phyloP scores from a whole-genome alignment of 1,140 invertebrate species.

The Procambarus virginalis region DNA sequence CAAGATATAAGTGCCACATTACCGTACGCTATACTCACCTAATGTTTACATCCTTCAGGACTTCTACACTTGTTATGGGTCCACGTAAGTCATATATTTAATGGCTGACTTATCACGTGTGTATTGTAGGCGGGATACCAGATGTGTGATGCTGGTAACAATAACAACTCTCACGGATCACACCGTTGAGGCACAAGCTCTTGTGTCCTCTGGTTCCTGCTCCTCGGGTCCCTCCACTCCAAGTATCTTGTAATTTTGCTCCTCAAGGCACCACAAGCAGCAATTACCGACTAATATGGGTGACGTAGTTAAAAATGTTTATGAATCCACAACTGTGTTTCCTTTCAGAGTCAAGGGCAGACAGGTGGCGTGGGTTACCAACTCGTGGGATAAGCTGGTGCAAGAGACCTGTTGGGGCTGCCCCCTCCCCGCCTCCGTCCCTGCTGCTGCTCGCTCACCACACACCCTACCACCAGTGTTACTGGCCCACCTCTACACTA shows the following conservation, averaged over 20 bases:
- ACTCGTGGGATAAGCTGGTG: slow-evolving; percentile 36
- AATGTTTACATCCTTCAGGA: slow-evolving; percentile 20
- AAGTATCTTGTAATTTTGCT: too few relatives aligned
- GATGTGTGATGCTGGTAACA: slow-evolving; percentile 5
- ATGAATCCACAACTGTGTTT: slow-evolving; percentile 19
- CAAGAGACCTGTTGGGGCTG: background rate
- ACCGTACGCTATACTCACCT: background rate
- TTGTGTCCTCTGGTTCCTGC: too few relatives aligned
- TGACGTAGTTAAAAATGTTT: background rate
- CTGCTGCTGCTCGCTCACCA: background rate
- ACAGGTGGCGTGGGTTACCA: slow-evolving; percentile 46
- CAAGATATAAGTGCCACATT: background rate
- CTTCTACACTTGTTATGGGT: background rate
- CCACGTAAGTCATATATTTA: background rate
- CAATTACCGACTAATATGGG: too few relatives aligned
- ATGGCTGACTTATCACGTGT: slow-evolving; percentile 25
- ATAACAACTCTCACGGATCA: background rate
- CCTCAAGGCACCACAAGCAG: too few relatives aligned
- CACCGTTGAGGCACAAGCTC: too few relatives aligned
- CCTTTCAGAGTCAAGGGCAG: slow-evolving; percentile 44
- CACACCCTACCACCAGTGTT: background rate
- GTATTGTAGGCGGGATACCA: background rate
- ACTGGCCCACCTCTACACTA: background rate
- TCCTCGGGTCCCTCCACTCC: too few relatives aligned
- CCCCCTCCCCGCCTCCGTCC: slow-evolving; percentile 7